These are phyloP conservation scores for Heliconius aoede DNA, from an alignment of 2,888 invertebrate genomes.

Conservation along the genomic window DNA sequence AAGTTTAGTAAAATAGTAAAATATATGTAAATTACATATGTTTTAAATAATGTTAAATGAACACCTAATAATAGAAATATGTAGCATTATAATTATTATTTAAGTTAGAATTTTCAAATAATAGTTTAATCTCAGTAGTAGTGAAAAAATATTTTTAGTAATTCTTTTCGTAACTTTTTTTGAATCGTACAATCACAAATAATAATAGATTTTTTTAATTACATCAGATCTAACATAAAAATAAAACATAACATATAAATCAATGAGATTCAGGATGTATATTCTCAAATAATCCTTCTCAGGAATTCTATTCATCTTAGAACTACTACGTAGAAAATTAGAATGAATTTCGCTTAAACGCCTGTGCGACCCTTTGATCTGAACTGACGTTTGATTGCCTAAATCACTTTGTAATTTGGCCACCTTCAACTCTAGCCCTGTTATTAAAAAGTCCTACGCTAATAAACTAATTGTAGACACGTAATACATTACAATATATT, in stretches of 20 bases:
- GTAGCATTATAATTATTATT: no score
- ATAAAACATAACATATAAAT: neutral
- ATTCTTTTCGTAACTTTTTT: no score
- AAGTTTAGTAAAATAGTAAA: neutral
- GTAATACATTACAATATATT: no score
- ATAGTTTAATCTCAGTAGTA: no score
- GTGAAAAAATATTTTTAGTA: no score
- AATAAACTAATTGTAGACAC: neutral
- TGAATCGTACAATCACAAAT: no score
- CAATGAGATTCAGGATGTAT: no score
- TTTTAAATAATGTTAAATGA: neutral
- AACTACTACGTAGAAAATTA: no score
- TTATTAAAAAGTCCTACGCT: neutral
- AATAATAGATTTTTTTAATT: no score
- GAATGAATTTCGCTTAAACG: neutral
- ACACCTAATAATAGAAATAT: neutral
- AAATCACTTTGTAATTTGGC: neutral
- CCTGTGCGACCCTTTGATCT: neutral
- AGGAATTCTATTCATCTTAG: neutral
- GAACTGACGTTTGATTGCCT: constrained; percentile 8
- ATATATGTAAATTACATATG: neutral
- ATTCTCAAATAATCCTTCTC: neutral
- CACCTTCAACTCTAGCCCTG: neutral
- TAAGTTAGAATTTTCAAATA: neutral
- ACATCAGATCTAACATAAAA: neutral